phyloP scores from a whole-genome alignment of 2,797 vertebrate genomes.

The Xerus rutilus region DNA sequence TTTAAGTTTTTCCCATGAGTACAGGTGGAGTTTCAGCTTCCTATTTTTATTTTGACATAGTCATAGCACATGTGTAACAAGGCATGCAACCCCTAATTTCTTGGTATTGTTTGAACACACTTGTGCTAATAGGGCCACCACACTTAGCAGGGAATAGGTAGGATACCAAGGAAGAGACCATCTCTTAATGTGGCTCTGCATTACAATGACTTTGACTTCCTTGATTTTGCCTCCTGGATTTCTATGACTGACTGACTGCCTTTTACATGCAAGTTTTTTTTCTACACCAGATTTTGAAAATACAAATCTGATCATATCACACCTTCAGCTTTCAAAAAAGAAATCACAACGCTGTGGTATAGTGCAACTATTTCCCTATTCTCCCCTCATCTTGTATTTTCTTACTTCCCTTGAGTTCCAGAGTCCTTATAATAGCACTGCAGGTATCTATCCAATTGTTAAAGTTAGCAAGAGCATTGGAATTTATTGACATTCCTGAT shows the following conservation, averaged over 20 bases:
- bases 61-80: background rate
- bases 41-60: background rate
- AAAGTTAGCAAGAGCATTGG: slow-evolving; percentile 3
- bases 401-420: background rate
- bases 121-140: background rate
- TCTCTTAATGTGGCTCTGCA: background rate
- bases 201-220: background rate
- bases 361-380: slow-evolving; percentile 12
- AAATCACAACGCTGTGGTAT: background rate
- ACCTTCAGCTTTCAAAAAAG: background rate
- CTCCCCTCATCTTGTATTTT: background rate
- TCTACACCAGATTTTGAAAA: background rate
- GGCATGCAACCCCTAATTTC: background rate
- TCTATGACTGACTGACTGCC: background rate
- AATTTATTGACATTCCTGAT: background rate
- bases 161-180: background rate
- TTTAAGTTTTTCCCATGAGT: slow-evolving; percentile 9
- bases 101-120: slow-evolving; percentile 6
- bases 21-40: background rate
- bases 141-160: background rate
- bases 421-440: background rate
- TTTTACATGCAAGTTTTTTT: background rate
- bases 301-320: no score
- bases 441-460: background rate
- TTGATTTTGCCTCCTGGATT: background rate